phyloP scores from a whole-genome alignment of 2,888 invertebrate genomes.

The Dynastes hyllus region DNA sequence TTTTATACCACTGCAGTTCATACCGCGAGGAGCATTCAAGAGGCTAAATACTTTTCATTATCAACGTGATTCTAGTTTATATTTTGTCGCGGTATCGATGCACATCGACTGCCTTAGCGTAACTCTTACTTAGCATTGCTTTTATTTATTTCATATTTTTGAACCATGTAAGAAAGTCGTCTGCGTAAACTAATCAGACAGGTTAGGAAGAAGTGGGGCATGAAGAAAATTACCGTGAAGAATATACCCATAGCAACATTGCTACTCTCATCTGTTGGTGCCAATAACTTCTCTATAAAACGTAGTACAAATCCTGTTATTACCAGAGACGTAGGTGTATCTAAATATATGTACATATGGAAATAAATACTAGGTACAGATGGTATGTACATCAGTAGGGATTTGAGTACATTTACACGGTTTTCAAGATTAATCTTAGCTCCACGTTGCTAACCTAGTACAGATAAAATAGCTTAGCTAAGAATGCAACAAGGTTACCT shows the following conservation, averaged over 20 bases:
- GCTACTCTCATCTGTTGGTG: not conserved
- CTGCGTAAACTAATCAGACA: not conserved
- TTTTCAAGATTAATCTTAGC: no score
- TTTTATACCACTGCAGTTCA: no score
- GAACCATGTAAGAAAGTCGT: not conserved
- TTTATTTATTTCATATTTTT: not conserved
- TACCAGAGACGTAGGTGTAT: not conserved
- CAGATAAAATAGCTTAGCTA: no score
- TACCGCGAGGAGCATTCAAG: no score
- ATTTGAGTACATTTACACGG: no score
- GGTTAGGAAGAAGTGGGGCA: not conserved
- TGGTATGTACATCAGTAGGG: not conserved
- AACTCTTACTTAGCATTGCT: not conserved
- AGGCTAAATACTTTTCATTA: no score
- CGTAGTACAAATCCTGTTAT: not conserved
- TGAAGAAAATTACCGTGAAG: not conserved
- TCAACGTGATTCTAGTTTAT: no score
- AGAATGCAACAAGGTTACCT: no score
- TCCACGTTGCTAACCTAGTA: no score
- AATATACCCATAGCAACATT: not conserved
- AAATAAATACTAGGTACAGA: not conserved
- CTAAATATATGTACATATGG: not conserved
- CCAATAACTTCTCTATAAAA: slow-evolving; percentile 6
- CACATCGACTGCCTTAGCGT: no score
- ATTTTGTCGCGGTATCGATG: no score